These are phyloP conservation scores for Choreutis nemorana DNA, from an alignment of 2,888 invertebrate genomes.

Conservation along the genomic window DNA sequence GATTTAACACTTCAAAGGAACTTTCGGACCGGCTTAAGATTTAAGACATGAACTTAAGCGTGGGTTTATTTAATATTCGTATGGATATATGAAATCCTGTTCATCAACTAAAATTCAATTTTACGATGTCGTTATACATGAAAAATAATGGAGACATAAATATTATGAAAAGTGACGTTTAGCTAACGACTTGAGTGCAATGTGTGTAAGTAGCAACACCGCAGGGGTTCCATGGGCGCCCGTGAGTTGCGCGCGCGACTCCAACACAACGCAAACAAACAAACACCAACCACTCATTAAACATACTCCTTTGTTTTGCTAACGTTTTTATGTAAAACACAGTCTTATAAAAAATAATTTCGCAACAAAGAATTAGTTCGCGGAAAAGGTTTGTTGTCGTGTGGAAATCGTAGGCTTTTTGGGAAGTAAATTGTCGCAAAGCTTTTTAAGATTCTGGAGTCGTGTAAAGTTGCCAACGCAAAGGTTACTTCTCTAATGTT, in stretches of 20 bases:
- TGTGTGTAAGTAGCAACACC: conserved; percentile 47
- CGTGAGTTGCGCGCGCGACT: conserved; percentile 33
- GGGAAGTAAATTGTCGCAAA: conserved; percentile 3
- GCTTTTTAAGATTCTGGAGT: background rate
- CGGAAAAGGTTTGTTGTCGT: conserved; percentile 2
- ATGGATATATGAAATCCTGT: too few species aligned
- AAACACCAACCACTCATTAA: conserved; percentile 52
- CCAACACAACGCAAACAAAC: conserved; percentile 29
- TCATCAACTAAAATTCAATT: conserved; percentile 31
- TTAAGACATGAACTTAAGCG: too few species aligned
- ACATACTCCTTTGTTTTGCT: conserved; percentile 45
- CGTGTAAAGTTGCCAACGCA: background rate
- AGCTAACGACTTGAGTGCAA: conserved; percentile 48
- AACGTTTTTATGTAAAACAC: too few species aligned
- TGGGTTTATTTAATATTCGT: too few species aligned
- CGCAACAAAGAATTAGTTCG: background rate
- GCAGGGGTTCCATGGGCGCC: conserved; percentile 13
- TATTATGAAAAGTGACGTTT: conserved; percentile 59
- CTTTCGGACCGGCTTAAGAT: too few species aligned
- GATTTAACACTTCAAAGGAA: too few species aligned
- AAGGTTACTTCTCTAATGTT: too few species aligned
- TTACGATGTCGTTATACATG: conserved; percentile 47
- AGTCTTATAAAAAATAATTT: too few species aligned
- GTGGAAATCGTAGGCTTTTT: conserved; percentile 3
- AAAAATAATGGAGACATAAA: conserved; percentile 60